Base-by-base conservation (phyloP, 2,888 invertebrate genomes). In the Tortrix viridana region DNA sequence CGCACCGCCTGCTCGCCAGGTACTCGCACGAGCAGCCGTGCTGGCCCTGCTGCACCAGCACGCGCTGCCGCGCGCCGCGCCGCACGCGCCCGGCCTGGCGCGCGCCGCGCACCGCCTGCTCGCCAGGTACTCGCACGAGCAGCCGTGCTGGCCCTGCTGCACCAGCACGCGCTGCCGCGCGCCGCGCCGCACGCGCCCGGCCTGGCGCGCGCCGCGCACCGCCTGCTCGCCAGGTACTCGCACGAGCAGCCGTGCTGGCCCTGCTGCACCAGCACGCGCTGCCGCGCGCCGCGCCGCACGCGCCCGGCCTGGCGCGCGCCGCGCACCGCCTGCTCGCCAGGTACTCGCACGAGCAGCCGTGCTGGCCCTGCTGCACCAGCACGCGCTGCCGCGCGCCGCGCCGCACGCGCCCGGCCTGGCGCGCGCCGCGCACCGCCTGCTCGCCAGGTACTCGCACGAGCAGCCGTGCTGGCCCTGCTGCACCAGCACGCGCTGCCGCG, bases 21-120 rank as follows among this genome's bases (percentile, higher is more conserved):
- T 65, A 89, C 90, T n/a, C n/a, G n/a, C n/a, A n/a, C n/a, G n/a
- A n/a, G n/a, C 80, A 86, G 89, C 77, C 81, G 78, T 80, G 69
- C 80, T 89, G 65, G 84, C 83, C 75, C 84, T 91, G 61, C 74
- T 83, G 74, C 83, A 89, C 70, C 79, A 84, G 70, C 87, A 22
- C 4, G 22, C 74, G 71, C 80, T 74, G 78, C 74, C 70, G 72
- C 75, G 77, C 81, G 70, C 86, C 88, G 50, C 86, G 82, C 70
- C n/a, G n/a, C 72, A 22, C 4, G 22, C 22, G 22, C 22, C 22
- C 22, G 22, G 22, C 22, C 22, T 22, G 78, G 75, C 70, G 72
- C 75, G 77, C 81, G 70, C 86, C 88, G 50, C 86, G 82, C 70
- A 80, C 20, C 14, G 20, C 20, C 38, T 38, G 52, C 52, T 47